Percentiles rank a stretch among this genome's conserved stretches.
Conservation (phyloP, 2,113 vertebrate species). For the Mesembrinibis cayennensis region DNA sequence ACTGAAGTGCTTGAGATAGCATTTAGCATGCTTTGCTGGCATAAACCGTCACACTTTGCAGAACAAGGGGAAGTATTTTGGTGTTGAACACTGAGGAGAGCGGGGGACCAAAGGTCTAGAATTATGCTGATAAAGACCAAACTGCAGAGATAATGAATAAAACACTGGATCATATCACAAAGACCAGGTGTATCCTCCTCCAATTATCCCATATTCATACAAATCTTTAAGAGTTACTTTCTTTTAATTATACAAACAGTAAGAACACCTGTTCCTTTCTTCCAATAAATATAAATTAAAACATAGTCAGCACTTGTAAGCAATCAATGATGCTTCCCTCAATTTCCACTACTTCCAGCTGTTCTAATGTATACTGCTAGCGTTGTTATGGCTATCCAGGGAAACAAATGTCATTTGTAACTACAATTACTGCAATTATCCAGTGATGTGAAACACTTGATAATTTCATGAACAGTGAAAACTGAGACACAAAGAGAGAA, state of each 20-base stretch:
- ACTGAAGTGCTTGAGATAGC: background rate
- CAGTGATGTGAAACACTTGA: background rate
- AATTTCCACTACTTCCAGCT: background rate
- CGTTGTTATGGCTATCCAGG: background rate
- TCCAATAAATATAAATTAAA: background rate
- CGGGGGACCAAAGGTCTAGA: background rate
- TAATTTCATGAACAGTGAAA: background rate
- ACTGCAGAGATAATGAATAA: background rate
- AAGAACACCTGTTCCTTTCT: background rate
- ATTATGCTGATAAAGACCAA: background rate
- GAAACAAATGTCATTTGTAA: background rate
- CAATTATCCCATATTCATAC: background rate
- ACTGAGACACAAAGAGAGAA: background rate
- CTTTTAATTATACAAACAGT: background rate
- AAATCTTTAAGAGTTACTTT: background rate
- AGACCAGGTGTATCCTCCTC: background rate
- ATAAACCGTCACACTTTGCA: background rate
- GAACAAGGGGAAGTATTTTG: background rate
- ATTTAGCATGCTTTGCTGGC: background rate
- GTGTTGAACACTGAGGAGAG: background rate
- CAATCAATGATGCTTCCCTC: background rate
- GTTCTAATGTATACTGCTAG: background rate
- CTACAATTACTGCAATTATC: background rate
- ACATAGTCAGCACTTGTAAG: background rate
- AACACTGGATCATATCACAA: background rate